Evolutionary conservation across 2,113 vertebrate species (phyloP), one percentile per base, ranked within the genome.

Genomic region (Cololabis saira): DNA sequence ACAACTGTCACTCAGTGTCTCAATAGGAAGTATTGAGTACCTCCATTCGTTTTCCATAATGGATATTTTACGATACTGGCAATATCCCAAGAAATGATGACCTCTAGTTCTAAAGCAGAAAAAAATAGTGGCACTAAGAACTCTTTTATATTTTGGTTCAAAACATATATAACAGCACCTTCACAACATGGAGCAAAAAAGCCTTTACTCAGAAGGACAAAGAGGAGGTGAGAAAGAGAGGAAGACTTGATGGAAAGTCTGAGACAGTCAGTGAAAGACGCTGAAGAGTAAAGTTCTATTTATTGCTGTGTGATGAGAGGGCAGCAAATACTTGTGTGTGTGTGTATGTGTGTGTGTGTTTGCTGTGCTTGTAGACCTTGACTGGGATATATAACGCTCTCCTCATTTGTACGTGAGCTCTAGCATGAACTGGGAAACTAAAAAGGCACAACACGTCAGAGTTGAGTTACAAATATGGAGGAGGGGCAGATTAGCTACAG

Each of bases 251-350:
- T 30, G 33, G 33, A 37, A 37, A 37, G 33, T 9, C 33, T 37
- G 33, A 64, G 50, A 16, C 40, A 37, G 47, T 49, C 21, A 60
- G 44, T 62, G 59, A 67, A 18, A 71, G 15, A 40, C 16, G 43
- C 49, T 24, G 49, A 42, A 54, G 67, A 66, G 60, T 47, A 50
- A 70, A 54, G 54, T 49, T 61, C 67, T 69, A 49, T 78, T 78
- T 74, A 67, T 67, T 71, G 61, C 76, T 13, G 47, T 52, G 79
- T 77, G 81, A 47, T 81, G 82, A 87, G 71, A 77, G 62, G 45
- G 63, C 76, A 57, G 12, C 76, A 83, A 83, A 83, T 54, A 30
- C 55, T 74, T 61, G 49, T 3, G 18, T 12, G 27, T 55, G 52
- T 82, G n/a, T 60, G n/a, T n/a, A n/a, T n/a, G n/a, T 61, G 49